Conservation (phyloP, 2,113 vertebrate species). For the Empidonax alnorum region DNA sequence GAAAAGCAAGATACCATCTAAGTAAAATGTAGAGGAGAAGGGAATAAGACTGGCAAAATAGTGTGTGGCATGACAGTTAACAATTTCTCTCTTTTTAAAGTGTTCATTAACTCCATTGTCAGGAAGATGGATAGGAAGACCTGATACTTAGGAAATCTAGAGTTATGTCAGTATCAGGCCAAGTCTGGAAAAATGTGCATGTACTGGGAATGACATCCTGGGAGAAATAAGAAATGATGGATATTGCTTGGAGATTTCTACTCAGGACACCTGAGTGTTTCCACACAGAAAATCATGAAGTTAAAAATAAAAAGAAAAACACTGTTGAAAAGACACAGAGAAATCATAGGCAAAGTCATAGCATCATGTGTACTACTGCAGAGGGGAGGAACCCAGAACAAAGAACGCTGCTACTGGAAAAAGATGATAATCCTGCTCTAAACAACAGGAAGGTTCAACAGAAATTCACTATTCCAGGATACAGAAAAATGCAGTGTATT, state of each 20-base stretch:
- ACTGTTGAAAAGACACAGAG: neutral
- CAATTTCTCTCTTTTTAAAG: neutral
- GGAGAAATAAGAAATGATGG: neutral
- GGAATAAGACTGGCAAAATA: neutral
- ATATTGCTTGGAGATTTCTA: neutral
- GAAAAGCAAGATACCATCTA: neutral
- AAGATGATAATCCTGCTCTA: neutral
- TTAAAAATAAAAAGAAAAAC: neutral
- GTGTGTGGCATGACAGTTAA: fast-evolving
- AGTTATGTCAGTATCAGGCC: neutral
- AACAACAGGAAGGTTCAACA: neutral
- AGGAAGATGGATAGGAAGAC: neutral
- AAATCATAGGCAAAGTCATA: neutral
- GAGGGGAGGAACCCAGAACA: neutral
- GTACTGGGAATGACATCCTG: neutral
- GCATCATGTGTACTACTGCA: neutral
- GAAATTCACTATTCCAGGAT: neutral
- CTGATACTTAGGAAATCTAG: neutral
- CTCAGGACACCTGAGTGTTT: neutral
- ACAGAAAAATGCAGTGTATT: neutral
- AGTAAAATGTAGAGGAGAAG: neutral
- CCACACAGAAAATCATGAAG: neutral
- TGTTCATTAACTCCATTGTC: neutral
- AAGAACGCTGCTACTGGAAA: neutral
- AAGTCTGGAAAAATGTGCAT: neutral